A percentile compares a stretch with the other conserved stretches of the same genome.
phyloP scores from a whole-genome alignment of 2,888 invertebrate genomes.

The Epinotia brunnichana region DNA sequence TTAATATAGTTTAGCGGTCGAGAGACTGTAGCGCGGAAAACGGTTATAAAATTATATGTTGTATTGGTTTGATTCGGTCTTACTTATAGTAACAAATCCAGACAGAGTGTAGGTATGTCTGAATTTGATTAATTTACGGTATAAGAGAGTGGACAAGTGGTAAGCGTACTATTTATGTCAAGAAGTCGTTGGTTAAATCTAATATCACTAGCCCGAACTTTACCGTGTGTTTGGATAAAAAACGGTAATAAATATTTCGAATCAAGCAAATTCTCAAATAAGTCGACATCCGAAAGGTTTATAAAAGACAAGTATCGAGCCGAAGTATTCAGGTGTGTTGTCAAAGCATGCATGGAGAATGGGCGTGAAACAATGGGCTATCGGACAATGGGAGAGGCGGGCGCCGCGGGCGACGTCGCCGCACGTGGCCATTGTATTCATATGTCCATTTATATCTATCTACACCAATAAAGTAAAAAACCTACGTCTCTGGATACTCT shows the following conservation, averaged over 20 bases:
- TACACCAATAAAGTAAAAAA: slow-evolving; percentile 52
- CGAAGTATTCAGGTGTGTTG: slow-evolving; percentile 64
- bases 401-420: slow-evolving; percentile 53
- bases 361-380: slow-evolving; percentile 76
- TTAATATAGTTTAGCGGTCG: slow-evolving; percentile 29
- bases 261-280: slow-evolving; percentile 14
- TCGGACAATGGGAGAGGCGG: slow-evolving; percentile 71
- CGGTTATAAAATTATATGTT: slow-evolving; percentile 16
- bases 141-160: not conserved
- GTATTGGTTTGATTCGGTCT: not conserved
- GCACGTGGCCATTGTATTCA: slow-evolving; percentile 79
- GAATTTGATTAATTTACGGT: not conserved
- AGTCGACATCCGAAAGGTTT: slow-evolving; percentile 13
- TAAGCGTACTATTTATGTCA: not conserved
- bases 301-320: slow-evolving; percentile 55
- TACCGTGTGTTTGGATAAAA: not conserved
- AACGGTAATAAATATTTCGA: not conserved
- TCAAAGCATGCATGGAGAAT: slow-evolving; percentile 73
- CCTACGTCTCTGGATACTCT: slow-evolving; percentile 38
- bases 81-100: not conserved
- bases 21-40: slow-evolving; percentile 18
- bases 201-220: not conserved
- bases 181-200: not conserved
- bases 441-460: slow-evolving; percentile 61
- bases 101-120: too few relatives aligned